phyloP scores from a whole-genome alignment of 2,888 invertebrate species.

The Andrena flavipes region DNA sequence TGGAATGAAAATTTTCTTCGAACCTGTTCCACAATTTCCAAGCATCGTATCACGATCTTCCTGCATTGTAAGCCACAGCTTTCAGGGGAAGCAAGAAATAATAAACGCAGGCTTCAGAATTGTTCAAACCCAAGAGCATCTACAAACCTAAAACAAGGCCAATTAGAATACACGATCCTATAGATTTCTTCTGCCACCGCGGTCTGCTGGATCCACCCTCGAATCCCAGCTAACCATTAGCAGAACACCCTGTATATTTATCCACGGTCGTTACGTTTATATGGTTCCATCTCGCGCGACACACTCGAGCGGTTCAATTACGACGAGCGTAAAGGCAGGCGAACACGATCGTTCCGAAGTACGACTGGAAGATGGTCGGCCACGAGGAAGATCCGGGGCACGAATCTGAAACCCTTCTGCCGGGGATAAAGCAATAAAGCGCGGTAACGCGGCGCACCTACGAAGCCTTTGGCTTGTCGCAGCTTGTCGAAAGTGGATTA shows the following conservation, averaged over 20 bases:
- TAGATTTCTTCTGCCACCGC: no score
- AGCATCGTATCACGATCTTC: no score
- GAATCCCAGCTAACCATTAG: no score
- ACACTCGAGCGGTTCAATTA: conserved; percentile 6
- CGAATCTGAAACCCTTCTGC: conserved; percentile 5
- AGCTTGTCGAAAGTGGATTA: conserved; percentile 42
- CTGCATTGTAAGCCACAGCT: no score
- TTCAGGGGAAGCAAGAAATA: no score
- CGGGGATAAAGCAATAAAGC: conserved; percentile 31
- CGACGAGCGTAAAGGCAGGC: conserved; percentile 15
- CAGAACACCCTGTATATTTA: not conserved
- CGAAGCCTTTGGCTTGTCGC: conserved; percentile 28
- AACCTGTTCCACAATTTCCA: no score
- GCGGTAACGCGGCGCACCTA: conserved; percentile 1
- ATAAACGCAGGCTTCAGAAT: no score
- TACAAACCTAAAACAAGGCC: no score
- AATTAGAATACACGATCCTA: no score
- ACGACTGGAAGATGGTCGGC: conserved; percentile 1
- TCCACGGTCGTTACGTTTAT: not conserved
- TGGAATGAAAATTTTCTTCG: no score
- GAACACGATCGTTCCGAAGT: not conserved
- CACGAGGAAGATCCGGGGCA: conserved; percentile 4
- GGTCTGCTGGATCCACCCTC: no score
- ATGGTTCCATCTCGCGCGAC: not conserved
- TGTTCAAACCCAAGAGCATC: no score